Conservation (phyloP, 2,888 invertebrate species). For the Barypeithes pellucidus region DNA sequence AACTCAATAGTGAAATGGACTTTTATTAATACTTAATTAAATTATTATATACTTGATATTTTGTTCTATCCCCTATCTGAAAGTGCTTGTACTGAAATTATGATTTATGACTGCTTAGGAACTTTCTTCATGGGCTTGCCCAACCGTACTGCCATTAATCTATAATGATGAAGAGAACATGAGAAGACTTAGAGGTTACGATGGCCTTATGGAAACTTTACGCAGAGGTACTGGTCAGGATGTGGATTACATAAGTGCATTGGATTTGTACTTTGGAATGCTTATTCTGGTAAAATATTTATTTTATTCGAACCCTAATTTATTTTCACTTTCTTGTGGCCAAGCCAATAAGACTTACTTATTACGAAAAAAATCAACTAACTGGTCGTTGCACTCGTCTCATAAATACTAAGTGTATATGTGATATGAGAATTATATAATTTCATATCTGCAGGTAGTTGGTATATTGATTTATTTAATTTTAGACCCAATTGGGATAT, state of each 20-base stretch:
- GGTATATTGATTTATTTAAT: not conserved
- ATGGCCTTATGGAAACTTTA: conserved; percentile 38
- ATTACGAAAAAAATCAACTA: no score
- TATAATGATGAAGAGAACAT: conserved; percentile 34
- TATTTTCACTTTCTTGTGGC: no score
- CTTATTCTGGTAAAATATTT: conserved; percentile 52
- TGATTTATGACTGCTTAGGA: conserved; percentile 14
- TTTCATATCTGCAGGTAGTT: no score
- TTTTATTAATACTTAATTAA: no score
- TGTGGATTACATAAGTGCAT: conserved; percentile 40
- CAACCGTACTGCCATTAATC: conserved; percentile 42
- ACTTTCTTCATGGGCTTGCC: conserved; percentile 47
- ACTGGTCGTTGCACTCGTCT: no score
- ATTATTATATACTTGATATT: no score
- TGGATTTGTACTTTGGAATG: conserved; percentile 66
- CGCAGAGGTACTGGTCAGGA: conserved; percentile 37
- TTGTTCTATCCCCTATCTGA: no score
- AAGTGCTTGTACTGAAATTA: not conserved
- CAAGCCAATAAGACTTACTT: no score
- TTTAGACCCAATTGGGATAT: conserved; percentile 58
- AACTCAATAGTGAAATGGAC: no score
- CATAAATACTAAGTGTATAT: no score
- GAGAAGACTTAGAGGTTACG: conserved; percentile 59
- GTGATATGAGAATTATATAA: no score
- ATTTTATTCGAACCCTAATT: no score